Evolutionary conservation across 2,113 vertebrate species (phyloP).

Genomic region (Collichthys lucidus): DNA sequence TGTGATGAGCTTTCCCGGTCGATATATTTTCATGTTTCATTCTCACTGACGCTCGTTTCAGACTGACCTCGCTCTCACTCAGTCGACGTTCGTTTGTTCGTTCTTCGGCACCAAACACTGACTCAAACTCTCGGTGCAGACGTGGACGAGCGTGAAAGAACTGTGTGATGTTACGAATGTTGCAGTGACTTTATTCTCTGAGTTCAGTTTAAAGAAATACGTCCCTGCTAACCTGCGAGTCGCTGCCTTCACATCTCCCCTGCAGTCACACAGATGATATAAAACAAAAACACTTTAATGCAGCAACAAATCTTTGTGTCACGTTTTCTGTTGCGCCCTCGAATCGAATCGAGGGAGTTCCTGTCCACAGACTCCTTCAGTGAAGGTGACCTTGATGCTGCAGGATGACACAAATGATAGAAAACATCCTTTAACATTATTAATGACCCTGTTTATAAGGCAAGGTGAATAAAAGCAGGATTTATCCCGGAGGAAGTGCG

Average conservation of each 20-base stretch:
- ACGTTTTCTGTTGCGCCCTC: not conserved
- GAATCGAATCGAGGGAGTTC: not conserved
- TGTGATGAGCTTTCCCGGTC: too few relatives aligned
- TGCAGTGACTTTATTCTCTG: not conserved
- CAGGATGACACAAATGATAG: conserved; percentile 3
- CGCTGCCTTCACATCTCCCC: too few relatives aligned
- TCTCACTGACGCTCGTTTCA: too few relatives aligned
- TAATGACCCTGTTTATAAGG: conserved; percentile 11
- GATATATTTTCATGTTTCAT: too few relatives aligned
- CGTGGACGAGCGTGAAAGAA: too few relatives aligned
- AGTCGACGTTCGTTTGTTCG: too few relatives aligned
- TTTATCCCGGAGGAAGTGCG: not conserved
- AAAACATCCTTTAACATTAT: conserved; percentile 19
- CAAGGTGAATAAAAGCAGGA: not conserved
- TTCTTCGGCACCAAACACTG: too few relatives aligned
- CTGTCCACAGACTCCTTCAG: not conserved
- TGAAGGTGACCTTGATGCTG: conserved; percentile 17
- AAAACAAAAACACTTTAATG: not conserved
- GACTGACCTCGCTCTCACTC: too few relatives aligned
- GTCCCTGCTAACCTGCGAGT: too few relatives aligned
- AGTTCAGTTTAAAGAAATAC: not conserved
- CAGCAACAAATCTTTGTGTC: not conserved
- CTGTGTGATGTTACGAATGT: too few relatives aligned
- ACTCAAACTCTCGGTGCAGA: too few relatives aligned
- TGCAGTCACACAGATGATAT: not conserved